Evolutionary conservation across 2,113 vertebrate genomes (phyloP), one percentile per base, ranked within the genome.

Genomic region (Echinops telfairi): DNA sequence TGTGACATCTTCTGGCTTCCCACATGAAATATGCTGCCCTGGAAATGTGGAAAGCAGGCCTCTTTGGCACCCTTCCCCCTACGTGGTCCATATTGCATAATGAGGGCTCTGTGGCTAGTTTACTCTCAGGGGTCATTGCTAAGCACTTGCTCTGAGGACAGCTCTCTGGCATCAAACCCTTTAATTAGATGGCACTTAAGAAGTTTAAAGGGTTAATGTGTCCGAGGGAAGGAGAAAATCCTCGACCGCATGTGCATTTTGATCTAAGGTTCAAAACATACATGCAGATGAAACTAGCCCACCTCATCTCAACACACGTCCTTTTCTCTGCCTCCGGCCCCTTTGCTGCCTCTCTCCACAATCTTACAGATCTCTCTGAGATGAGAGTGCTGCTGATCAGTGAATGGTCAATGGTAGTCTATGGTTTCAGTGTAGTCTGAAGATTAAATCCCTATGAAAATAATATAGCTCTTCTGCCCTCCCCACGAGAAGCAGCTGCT

Each of bases 361-460:
- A 79, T 86, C 96, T 95, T 77, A 85, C 94, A 97, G 94, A 97
- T 95, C 92, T 94, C 96, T 27, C 87, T 4, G 64, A 66, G 95
- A 97, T 97, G 96, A 97, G 94, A 97, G 96, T 94, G 96, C 92
- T 27, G 78, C 68, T 0, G 83, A 93, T 94, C 96, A 88, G 87
- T 83, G 91, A 93, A 93, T 94, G 96, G 96, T 90, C 95, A 95
- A 33, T 94, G 89, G 86, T 96, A 92, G 92, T 94, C 95, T 96
- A 70, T 87, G 95, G 95, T 95, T 98, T 95, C 92, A 95, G 87
- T 84, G 91, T 96, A 97, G 95, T 90, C 97, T 58, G 94, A 96
- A 96, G 92, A 96, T 88, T 97, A 97, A 97, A 98, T 97, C 95
- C 96, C 96, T 92, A 83, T 92, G 92, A 96, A 93, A 91, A 94